A percentile compares a stretch with the other conserved stretches of the same genome.
Evolutionary conservation across 2,888 invertebrate genomes (phyloP).

Genomic region (Gisinianus flammeolus): DNA sequence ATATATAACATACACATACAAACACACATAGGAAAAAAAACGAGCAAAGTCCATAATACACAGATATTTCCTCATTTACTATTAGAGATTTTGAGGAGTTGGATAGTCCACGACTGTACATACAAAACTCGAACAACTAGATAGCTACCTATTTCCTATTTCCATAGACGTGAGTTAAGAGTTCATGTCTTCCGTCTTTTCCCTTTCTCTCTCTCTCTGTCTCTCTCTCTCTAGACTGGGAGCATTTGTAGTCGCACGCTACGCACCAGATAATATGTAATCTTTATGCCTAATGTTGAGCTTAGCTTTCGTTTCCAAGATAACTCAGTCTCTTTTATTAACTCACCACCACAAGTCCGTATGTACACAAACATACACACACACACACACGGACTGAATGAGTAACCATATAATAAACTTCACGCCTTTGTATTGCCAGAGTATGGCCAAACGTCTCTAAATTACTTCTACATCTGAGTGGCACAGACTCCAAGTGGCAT

Average conservation of each 20-base stretch:
- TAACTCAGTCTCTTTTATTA: not conserved
- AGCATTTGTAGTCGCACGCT: not conserved
- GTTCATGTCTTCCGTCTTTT: not conserved
- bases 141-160: not conserved
- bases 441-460: constrained; percentile 17
- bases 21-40: not conserved
- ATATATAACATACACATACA: not conserved
- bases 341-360: not conserved
- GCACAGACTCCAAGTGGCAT: constrained; percentile 27
- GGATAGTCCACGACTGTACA: too few relatives aligned
- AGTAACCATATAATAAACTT: constrained; percentile 14
- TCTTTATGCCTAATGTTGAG: not conserved
- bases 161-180: not conserved
- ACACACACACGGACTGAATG: too few relatives aligned
- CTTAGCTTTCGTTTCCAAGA: not conserved
- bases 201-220: not conserved
- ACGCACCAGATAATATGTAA: not conserved
- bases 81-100: not conserved
- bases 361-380: not conserved
- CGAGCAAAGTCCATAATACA: not conserved
- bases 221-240: not conserved
- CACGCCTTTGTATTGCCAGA: constrained; percentile 10
- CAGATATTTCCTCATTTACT: constrained; percentile 4
- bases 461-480: constrained; percentile 36
- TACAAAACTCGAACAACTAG: too few relatives aligned